A percentile compares a stretch with the other conserved stretches of the same genome.
Evolutionary conservation across 2,797 vertebrate species (phyloP).

Genomic region (Pitangus sulphuratus): DNA sequence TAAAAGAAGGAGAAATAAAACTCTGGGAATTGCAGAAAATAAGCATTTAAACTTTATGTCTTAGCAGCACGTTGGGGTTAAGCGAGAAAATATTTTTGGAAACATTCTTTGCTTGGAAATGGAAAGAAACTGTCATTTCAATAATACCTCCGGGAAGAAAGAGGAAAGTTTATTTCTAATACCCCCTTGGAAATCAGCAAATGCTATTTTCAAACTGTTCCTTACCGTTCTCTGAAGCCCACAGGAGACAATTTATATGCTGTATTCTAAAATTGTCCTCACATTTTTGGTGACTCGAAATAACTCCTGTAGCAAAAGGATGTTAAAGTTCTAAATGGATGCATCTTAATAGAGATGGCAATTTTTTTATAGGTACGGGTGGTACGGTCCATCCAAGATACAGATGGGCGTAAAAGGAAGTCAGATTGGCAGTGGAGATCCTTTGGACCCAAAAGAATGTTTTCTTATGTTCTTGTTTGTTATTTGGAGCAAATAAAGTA

Average conservation of each 20-base stretch:
- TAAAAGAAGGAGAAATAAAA: background rate
- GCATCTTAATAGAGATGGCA: background rate
- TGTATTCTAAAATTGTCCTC: background rate
- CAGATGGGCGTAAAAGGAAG: background rate
- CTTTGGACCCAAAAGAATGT: background rate
- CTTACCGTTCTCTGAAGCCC: background rate
- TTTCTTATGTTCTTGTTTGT: background rate
- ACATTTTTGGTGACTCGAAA: background rate
- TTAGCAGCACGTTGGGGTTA: background rate
- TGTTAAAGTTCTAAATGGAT: background rate
- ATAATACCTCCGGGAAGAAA: background rate
- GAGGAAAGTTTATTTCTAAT: constrained; percentile 11
- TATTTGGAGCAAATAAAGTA: background rate
- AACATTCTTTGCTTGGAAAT: background rate
- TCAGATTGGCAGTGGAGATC: background rate
- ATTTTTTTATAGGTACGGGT: background rate
- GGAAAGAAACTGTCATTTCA: constrained; percentile 1
- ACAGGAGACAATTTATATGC: background rate
- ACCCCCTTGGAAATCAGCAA: constrained; percentile 9
- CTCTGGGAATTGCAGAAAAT: background rate
- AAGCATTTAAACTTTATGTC: background rate
- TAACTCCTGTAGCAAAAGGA: background rate
- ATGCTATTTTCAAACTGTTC: background rate
- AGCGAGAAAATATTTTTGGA: constrained; percentile 31
- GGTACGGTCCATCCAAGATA: background rate